A percentile compares a stretch with the other conserved stretches of the same genome.
phyloP scores from a whole-genome alignment of 1,140 invertebrate genomes.

The Euwallacea fornicatus region DNA sequence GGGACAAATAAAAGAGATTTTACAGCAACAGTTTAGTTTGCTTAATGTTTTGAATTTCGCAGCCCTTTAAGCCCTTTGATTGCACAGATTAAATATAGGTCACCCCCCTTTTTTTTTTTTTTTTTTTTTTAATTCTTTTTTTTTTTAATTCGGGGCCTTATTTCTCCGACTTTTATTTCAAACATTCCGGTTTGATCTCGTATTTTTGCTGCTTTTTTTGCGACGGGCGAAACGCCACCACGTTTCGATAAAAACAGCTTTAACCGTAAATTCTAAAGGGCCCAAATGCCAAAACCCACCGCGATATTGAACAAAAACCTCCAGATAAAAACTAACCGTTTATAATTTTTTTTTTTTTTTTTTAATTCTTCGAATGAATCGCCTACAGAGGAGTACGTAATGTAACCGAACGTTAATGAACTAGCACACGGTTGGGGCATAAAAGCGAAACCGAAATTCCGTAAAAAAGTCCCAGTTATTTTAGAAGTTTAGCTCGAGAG shows the following conservation, averaged over 20 bases:
- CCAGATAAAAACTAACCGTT: neutral
- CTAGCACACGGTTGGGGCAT: neutral
- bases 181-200: too few species aligned
- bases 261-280: neutral
- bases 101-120: neutral
- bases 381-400: neutral
- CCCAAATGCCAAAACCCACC: neutral
- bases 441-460: neutral
- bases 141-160: too few species aligned
- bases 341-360: neutral
- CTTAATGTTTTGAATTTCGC: conserved; percentile 25
- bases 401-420: neutral
- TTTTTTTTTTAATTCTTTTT: too few species aligned
- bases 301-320: neutral
- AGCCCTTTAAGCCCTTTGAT: conserved; percentile 17
- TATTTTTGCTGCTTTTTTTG: too few species aligned
- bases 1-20: conserved; percentile 24
- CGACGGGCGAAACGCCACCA: too few species aligned
- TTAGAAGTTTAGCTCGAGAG: neutral
- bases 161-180: too few species aligned
- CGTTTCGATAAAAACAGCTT: too few species aligned
- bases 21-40: conserved; percentile 28
- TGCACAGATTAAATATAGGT: conserved; percentile 12
- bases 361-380: neutral
- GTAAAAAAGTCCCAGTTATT: neutral